phyloP scores from a whole-genome alignment of 1,140 invertebrate genomes.

The Heliconius himera region DNA sequence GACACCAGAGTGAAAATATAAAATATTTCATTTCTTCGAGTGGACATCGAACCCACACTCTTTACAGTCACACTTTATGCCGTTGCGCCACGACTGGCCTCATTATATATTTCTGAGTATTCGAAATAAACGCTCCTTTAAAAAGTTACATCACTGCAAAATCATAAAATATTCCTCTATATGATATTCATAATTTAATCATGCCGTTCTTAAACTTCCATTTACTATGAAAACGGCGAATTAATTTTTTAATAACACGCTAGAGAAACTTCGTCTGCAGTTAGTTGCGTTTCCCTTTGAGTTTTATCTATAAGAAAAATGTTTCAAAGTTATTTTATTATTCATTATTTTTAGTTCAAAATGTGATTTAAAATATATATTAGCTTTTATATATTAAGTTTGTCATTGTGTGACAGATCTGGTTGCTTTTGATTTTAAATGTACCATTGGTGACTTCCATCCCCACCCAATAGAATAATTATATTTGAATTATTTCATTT shows the following conservation, averaged over 20 bases:
- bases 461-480: too few species aligned
- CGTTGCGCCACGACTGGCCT: too few species aligned
- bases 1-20: too few species aligned
- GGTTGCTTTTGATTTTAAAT: too few species aligned
- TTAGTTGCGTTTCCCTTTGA: slow-evolving; percentile 18
- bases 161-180: background rate
- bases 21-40: too few species aligned
- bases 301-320: slow-evolving; percentile 19
- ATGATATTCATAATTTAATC: slow-evolving; percentile 24
- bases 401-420: too few species aligned
- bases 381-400: background rate
- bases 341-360: background rate
- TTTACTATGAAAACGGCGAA: slow-evolving; percentile 23
- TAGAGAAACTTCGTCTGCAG: slow-evolving; percentile 24
- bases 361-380: background rate
- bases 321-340: slow-evolving; percentile 1
- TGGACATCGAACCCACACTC: too few species aligned
- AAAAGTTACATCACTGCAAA: background rate
- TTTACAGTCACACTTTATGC: too few species aligned
- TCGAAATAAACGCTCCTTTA: background rate
- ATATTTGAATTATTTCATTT: too few species aligned
- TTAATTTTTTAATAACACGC: slow-evolving; percentile 27
- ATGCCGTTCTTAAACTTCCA: slow-evolving; percentile 20
- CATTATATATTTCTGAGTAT: too few species aligned
- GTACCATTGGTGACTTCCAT: too few species aligned